Evolutionary conservation across 2,113 vertebrate species (phyloP).

Genomic region (Ictalurus furcatus): DNA sequence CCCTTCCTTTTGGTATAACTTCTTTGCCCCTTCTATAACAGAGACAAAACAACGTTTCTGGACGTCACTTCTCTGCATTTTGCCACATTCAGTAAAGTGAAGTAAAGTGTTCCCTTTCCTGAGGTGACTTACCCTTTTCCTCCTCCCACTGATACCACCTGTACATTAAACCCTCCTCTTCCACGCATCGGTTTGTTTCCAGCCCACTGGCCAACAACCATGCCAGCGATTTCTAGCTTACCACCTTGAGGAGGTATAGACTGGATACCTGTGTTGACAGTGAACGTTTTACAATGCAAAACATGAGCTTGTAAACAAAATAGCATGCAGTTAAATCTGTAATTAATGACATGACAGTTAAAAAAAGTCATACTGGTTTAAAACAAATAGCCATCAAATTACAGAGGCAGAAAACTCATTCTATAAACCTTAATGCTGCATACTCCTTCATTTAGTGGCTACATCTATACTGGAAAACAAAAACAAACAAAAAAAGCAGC

Average conservation of each 20-base stretch:
- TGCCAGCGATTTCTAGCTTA: conserved; percentile 90
- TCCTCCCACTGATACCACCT: conserved; percentile 88
- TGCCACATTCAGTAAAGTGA: no score
- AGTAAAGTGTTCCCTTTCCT: not conserved
- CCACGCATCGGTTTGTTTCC: conserved; percentile 85
- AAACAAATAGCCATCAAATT: not conserved
- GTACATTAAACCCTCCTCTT: conserved; percentile 86
- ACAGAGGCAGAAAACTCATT: not conserved
- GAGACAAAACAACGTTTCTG: not conserved
- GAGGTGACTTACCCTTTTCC: conserved; percentile 79
- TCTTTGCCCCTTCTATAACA: conserved; percentile 81
- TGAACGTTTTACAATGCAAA: not conserved
- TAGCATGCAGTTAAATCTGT: not conserved
- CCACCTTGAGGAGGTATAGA: conserved; percentile 89
- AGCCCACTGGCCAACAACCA: conserved; percentile 93
- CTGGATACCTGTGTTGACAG: conserved; percentile 76
- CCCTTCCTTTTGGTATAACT: conserved; percentile 73
- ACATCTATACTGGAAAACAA: not conserved
- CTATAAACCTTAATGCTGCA: not conserved
- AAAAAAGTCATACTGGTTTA: not conserved
- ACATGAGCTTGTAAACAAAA: conserved; percentile 7
- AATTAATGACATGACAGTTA: not conserved
- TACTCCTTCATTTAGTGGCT: not conserved
- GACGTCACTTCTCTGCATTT: not conserved
- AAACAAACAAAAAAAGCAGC: not conserved